Conservation (phyloP, 2,113 vertebrate species). For the Rissa tridactyla region DNA sequence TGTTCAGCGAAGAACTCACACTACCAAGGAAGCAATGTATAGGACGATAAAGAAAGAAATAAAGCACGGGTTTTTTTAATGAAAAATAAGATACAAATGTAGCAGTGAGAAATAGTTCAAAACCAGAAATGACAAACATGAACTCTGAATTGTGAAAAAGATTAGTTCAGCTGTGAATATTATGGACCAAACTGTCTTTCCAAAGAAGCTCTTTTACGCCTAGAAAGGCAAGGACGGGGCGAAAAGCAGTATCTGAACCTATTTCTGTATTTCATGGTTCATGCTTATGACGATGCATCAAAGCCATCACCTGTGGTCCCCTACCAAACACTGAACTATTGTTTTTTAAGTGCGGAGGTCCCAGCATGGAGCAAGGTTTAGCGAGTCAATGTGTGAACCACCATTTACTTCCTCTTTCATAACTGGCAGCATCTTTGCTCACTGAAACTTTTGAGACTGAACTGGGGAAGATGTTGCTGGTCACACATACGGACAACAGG, state of each 20-base stretch:
- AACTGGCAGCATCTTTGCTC: not conserved
- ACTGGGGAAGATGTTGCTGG: not conserved
- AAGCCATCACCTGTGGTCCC: conserved; percentile 31
- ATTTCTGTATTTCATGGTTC: not conserved
- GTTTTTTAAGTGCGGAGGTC: conserved; percentile 15
- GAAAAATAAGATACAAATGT: not conserved
- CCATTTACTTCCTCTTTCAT: not conserved
- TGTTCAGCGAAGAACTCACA: conserved; percentile 23
- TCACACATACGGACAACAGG: conserved; percentile 16
- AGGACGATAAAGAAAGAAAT: conserved; percentile 40
- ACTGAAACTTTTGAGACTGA: conserved; percentile 25
- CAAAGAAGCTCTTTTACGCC: not conserved
- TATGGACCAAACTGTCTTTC: not conserved
- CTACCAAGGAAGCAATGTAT: conserved; percentile 59
- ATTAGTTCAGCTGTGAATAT: not conserved
- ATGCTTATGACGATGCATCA: not conserved
- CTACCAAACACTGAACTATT: conserved; percentile 14
- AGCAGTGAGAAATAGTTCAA: not conserved
- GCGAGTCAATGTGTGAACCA: conserved; percentile 7
- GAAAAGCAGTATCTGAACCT: not conserved
- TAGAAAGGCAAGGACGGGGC: not conserved
- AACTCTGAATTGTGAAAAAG: not conserved
- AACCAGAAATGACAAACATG: not conserved
- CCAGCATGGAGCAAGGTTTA: not conserved
- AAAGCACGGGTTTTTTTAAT: not conserved